Base-by-base conservation (phyloP, 2,888 invertebrate genomes). In the Tenthredo livida region DNA sequence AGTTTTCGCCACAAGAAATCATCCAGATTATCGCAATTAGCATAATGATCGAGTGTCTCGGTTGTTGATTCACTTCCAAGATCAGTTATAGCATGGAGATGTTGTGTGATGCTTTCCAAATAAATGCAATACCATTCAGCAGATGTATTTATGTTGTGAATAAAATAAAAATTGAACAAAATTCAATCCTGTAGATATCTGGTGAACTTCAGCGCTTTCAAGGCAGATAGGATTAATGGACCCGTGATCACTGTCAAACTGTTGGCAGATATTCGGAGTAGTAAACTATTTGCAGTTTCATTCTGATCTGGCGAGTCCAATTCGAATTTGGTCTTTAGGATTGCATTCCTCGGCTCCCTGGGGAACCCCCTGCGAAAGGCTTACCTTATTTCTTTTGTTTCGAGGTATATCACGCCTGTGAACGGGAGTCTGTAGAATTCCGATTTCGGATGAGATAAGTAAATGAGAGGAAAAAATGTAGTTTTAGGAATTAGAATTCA, bases 401-500 rank as follows among this genome's bases (percentile, higher is more conserved):
- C 40, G 40, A 37, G 58, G 50, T 77, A 77, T 50, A 77, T 50
- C 54, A 54, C 54, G 33, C 15, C 47, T 12, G 47, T 33, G 54
- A 50, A 9, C 54, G 12, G 50, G 12, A 54, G 50, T 54, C 17
- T 47, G 33, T 29, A 17, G 54, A 77, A 40, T 77, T 9, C 77
- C 33, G 17, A 50, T 29, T 21, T 43, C 5, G 33, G 54, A 40
- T 2, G 80, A 58, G 80, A n/a, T 58, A 12, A 25, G 58, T 61
- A 61, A 80, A 61, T 80, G n/a, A 61, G 77, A 37, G 6, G 61
- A 80, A 80, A 80, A 80, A 61, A 61, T 40, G 37, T 80, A 80
- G 80, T 80, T 80, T 80, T 40, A 61, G 21, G 61, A 61, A 80
- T 80, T 37, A 80, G 25, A 61, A 80, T 80, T 80, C 21, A 58